Conservation (phyloP, 2,113 vertebrate species). For the Rhinoptilus africanus region DNA sequence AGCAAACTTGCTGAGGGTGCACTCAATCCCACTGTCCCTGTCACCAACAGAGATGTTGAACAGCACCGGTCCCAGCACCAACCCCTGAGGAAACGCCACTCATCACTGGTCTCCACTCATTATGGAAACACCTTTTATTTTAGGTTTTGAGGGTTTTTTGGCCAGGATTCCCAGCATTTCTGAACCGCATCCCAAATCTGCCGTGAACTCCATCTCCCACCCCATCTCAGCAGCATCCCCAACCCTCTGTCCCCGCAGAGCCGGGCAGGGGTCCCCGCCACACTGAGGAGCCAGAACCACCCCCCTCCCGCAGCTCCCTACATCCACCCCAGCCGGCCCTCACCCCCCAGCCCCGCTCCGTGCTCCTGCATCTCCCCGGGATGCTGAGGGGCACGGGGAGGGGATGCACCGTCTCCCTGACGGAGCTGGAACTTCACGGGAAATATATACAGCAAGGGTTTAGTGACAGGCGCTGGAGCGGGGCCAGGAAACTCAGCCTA, state of each 20-base stretch:
- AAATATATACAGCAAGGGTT: neutral
- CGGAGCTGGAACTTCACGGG: neutral
- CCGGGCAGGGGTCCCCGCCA: neutral
- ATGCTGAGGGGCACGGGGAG: neutral
- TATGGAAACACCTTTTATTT: neutral
- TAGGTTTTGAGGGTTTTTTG: neutral
- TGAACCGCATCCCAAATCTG: neutral
- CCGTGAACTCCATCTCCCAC: rapidly evolving
- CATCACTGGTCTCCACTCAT: neutral
- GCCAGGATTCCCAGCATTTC: neutral
- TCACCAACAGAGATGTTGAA: neutral
- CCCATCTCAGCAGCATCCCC: neutral
- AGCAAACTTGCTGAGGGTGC: neutral
- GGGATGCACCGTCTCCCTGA: neutral
- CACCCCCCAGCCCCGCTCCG: rapidly evolving
- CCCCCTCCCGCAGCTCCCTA: neutral
- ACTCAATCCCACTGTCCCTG: neutral
- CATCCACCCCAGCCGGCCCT: neutral
- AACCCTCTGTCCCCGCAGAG: neutral
- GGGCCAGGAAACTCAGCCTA: neutral
- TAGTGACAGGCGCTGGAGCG: neutral
- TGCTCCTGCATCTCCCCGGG: neutral
- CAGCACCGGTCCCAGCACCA: neutral
- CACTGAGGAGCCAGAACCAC: neutral
- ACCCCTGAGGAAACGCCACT: neutral